Conservation (phyloP, 2,113 vertebrate genomes). For the Pseudorectes ferrugineus region DNA sequence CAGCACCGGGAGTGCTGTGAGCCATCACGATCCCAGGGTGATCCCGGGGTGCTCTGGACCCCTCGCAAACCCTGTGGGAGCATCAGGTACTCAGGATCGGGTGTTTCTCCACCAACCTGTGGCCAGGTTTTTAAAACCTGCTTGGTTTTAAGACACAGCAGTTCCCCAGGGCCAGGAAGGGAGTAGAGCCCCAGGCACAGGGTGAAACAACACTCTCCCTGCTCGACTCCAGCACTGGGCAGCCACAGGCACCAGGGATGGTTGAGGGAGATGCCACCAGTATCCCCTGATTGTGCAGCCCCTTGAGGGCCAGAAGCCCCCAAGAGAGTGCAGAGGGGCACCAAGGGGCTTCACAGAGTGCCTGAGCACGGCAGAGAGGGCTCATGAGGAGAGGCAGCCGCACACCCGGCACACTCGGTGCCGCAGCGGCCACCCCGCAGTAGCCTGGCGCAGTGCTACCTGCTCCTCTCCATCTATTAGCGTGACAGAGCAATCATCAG, state of each 20-base stretch:
- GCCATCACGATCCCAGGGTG: fast-evolving
- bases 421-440: neutral
- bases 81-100: fast-evolving
- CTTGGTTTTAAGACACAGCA: neutral
- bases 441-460: neutral
- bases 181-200: fast-evolving
- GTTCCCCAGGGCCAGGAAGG: neutral
- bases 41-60: fast-evolving
- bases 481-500: neutral
- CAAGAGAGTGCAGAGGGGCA: neutral
- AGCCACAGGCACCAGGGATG: neutral
- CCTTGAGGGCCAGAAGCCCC: neutral
- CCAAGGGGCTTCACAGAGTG: fast-evolving
- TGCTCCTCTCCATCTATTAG: neutral
- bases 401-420: neutral
- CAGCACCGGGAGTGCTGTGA: neutral
- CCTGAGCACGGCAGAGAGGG: fast-evolving
- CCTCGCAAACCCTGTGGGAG: neutral
- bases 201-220: neutral
- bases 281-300: fast-evolving
- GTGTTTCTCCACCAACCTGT: neutral
- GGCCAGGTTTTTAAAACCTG: neutral
- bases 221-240: fast-evolving
- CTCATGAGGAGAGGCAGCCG: fast-evolving
- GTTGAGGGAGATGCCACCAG: neutral